Conservation (phyloP, 2,888 invertebrate species). For the Elysia crispata region DNA sequence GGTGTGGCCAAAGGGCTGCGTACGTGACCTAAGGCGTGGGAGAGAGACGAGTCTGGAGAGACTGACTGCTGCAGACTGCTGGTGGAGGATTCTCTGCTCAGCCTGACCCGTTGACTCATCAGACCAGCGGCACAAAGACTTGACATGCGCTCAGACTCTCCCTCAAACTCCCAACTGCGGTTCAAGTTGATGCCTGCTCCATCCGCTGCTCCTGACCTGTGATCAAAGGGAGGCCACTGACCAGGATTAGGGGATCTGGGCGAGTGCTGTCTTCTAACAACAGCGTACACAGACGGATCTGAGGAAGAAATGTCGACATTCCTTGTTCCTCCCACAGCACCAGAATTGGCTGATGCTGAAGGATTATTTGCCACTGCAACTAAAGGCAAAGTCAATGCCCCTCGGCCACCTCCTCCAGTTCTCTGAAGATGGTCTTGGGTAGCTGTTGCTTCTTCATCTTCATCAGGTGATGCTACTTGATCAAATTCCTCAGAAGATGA, state of each 20-base stretch:
- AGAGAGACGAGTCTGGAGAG: conserved; percentile 19
- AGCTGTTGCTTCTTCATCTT: neutral
- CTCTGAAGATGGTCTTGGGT: neutral
- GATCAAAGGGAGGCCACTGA: neutral
- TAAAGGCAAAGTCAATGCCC: neutral
- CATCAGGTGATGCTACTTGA: conserved; percentile 36
- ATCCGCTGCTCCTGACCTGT: neutral
- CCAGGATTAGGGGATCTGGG: neutral
- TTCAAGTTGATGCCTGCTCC: neutral
- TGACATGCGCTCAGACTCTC: conserved; percentile 37
- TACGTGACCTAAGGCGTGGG: neutral
- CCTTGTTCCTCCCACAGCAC: neutral
- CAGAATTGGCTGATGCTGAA: neutral
- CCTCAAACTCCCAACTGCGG: neutral
- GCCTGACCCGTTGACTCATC: conserved; percentile 43
- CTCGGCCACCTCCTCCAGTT: neutral
- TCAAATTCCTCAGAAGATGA: conserved; percentile 44
- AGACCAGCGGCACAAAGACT: conserved; percentile 47
- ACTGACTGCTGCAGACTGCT: conserved; percentile 44
- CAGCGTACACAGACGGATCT: conserved; percentile 18
- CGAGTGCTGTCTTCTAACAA: conserved; percentile 39
- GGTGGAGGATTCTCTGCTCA: conserved; percentile 45
- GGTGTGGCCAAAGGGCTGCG: conserved; percentile 38
- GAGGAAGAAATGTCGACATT: neutral
- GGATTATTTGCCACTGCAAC: neutral